Evolutionary conservation across 2,797 vertebrate species (phyloP).

Genomic region (Podarcis lilfordi): DNA sequence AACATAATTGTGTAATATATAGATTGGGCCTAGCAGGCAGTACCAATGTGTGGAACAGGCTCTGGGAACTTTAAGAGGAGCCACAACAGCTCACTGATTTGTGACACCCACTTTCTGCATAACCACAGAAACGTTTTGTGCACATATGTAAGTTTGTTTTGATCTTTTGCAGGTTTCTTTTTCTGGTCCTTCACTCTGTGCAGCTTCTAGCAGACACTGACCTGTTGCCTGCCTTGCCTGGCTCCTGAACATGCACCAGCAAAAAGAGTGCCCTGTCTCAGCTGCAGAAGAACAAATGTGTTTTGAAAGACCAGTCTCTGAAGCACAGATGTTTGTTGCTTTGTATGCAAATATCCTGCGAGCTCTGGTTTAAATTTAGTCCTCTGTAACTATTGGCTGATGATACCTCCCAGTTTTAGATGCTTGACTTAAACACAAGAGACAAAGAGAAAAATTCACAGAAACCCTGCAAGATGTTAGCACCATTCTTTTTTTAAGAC

Average conservation of each 20-base stretch:
- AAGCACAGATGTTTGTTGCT: not conserved
- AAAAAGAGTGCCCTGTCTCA: not conserved
- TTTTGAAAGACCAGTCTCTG: not conserved
- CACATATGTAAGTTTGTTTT: not conserved
- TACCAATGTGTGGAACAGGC: too few species aligned
- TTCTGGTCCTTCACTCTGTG: not conserved
- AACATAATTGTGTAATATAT: not conserved
- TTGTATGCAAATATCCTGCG: not conserved
- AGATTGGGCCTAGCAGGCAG: not conserved
- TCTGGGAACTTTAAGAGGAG: not conserved
- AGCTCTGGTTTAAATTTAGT: not conserved
- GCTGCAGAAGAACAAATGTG: not conserved
- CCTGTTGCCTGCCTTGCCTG: not conserved
- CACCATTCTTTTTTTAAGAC: conserved; percentile 44
- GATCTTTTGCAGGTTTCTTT: not conserved
- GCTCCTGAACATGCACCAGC: not conserved
- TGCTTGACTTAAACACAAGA: conserved; percentile 17
- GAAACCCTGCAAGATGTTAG: conserved; percentile 41
- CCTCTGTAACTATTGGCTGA: conserved; percentile 6
- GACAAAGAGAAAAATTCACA: conserved; percentile 33
- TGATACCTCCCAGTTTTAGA: conserved; percentile 30
- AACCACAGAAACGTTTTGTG: not conserved
- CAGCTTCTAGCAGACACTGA: not conserved
- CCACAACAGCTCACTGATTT: not conserved
- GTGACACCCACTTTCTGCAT: not conserved